Evolutionary conservation across 2,888 invertebrate genomes (phyloP), one percentile per base, ranked within the genome.

Genomic region (Pristionchus japonicus): DNA sequence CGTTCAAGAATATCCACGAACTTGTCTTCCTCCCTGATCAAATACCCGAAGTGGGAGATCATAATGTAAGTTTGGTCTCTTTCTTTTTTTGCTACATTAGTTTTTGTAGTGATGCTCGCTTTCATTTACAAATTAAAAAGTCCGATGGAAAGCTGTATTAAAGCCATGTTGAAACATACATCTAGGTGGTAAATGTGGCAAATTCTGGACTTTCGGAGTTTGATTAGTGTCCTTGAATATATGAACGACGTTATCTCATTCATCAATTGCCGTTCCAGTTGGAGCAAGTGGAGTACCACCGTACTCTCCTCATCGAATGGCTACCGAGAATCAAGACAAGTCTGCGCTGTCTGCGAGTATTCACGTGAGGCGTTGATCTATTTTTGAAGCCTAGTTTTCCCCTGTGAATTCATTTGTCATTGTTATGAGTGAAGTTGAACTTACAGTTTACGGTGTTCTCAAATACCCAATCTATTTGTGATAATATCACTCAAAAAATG

Each of bases 341-440:
- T 34, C 82, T 82, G 6, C 82, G 82, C 34, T 82, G 82, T 52
- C 82, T 82, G 43, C 82, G 82, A 57, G 52, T 82, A 6, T 82
- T 52, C 82, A 82, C 82, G 82, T 82, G 0, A 34, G 82, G 17
- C 23, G 27, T 43, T 43, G 7, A 9, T 43, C 43, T 43, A 43
- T 43, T 43, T 43, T 9, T 43, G 43, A 43, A 43, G 7, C 43
- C 11, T 43, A 6, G 43, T 9, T 9, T n/a, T n/a, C 57, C 57
- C 57, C 7, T 23, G 57, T 1, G 23, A 57, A 57, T 57, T 57
- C n/a, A n/a, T 23, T 9, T 0, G 57, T 57, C 57, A 57, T 57
- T 57, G 57, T 57, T 57, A 57, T 57, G 57, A 57, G 23, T 23
- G 23, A 1, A 57, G 57, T 57, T 23, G 52, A 31, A 67, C 15